Percentiles rank a stretch among this genome's conserved stretches.
Evolutionary conservation across 2,113 vertebrate genomes (phyloP).

Genomic region (Xenus cinereus): DNA sequence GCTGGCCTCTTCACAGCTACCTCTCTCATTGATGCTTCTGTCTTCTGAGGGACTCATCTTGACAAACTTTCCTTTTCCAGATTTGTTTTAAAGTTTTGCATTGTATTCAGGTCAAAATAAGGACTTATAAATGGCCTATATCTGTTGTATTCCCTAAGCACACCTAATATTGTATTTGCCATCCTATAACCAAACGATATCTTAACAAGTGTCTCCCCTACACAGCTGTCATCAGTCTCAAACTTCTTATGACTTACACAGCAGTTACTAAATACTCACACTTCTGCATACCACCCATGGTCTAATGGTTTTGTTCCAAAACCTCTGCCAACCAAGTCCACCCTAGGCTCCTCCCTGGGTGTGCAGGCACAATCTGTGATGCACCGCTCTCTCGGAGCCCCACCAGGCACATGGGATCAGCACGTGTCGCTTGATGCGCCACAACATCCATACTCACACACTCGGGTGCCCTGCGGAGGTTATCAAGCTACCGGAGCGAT

Average conservation of each 20-base stretch:
- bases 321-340: not conserved
- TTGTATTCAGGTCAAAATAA: not conserved
- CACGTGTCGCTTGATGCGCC: not conserved
- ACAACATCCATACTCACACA: not conserved
- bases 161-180: not conserved
- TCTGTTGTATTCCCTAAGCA: not conserved
- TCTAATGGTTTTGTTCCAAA: not conserved
- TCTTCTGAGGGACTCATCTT: not conserved
- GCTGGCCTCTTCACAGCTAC: not conserved
- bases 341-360: accelerated
- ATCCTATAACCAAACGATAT: not conserved
- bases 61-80: not conserved
- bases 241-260: not conserved
- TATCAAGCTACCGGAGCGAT: not conserved
- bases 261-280: not conserved
- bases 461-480: not conserved
- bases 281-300: accelerated
- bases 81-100: not conserved
- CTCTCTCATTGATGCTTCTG: not conserved
- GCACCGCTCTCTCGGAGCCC: not conserved
- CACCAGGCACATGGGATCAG: accelerated
- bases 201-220: not conserved
- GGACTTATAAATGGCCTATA: not conserved
- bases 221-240: not conserved
- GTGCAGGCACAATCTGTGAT: not conserved